phyloP scores from a whole-genome alignment of 2,888 invertebrate genomes.

The Eucera pruinosa region DNA sequence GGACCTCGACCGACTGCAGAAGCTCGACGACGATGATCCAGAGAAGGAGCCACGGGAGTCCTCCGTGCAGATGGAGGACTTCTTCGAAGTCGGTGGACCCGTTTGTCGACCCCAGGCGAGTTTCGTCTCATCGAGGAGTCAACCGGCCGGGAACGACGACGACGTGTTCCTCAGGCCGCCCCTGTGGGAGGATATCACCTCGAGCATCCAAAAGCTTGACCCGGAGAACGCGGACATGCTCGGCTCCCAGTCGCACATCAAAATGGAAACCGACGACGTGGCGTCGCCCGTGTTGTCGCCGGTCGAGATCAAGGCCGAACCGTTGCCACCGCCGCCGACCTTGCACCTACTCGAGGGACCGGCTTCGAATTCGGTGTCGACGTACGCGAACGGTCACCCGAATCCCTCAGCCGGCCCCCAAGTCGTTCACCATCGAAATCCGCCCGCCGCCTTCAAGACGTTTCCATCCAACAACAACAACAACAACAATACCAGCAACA shows the following conservation, averaged over 20 bases:
- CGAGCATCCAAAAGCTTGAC: conserved; percentile 95
- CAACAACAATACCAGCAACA: conserved; percentile 67
- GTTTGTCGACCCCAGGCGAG: conserved; percentile 84
- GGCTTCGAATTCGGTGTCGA: conserved; percentile 77
- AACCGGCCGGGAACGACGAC: conserved; percentile 88
- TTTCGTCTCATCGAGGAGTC: conserved; percentile 86
- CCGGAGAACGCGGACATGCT: conserved; percentile 96
- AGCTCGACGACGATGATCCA: conserved; percentile 87
- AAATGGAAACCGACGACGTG: conserved; percentile 90
- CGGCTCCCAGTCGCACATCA: conserved; percentile 89
- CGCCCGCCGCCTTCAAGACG: conserved; percentile 76
- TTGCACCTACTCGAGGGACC: conserved; percentile 86
- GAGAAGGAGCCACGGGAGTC: conserved; percentile 85
- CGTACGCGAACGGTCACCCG: conserved; percentile 84
- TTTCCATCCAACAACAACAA: conserved; percentile 72
- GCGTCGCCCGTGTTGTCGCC: conserved; percentile 91
- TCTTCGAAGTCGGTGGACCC: conserved; percentile 85
- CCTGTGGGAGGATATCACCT: conserved; percentile 96
- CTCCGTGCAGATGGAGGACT: conserved; percentile 88
- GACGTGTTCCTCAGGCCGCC: conserved; percentile 95
- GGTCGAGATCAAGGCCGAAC: conserved; percentile 92
- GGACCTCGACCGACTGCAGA: conserved; percentile 88
- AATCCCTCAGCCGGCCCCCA: conserved; percentile 73
- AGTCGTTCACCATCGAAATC: conserved; percentile 72
- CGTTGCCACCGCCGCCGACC: conserved; percentile 85